Conservation (phyloP, 2,888 invertebrate genomes). For the Rotaria macrura region DNA sequence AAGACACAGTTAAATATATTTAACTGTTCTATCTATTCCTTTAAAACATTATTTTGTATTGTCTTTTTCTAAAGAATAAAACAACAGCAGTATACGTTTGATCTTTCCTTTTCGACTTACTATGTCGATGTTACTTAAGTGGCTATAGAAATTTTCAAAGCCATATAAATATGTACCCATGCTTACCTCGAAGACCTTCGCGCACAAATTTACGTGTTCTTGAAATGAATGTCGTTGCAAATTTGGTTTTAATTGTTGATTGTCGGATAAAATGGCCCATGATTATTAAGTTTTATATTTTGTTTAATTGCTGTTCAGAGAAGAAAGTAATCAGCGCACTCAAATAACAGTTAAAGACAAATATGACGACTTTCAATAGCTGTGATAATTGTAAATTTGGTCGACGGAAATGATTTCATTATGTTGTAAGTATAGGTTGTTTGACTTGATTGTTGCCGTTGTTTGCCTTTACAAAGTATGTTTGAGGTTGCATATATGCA, state of each 20-base stretch:
- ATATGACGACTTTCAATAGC: background rate
- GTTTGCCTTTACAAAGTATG: background rate
- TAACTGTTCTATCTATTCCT: background rate
- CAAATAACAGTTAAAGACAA: background rate
- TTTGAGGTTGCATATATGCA: background rate
- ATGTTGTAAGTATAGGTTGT: background rate
- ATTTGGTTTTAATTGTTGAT: background rate
- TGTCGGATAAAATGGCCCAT: background rate
- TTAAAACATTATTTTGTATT: background rate
- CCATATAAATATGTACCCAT: background rate
- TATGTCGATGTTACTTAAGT: background rate
- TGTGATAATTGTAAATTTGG: background rate
- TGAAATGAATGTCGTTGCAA: background rate
- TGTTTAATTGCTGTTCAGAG: background rate
- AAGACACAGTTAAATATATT: too few species aligned
- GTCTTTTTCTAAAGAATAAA: background rate
- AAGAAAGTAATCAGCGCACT: background rate
- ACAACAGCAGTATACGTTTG: background rate
- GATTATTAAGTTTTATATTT: background rate
- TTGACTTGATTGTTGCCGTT: background rate
- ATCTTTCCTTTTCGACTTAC: background rate
- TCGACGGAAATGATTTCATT: conserved; percentile 17
- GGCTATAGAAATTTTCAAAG: background rate
- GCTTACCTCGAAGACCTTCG: background rate
- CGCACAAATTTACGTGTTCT: background rate